phyloP scores from a whole-genome alignment of 2,113 vertebrate genomes.

The Hemichromis elongatus region DNA sequence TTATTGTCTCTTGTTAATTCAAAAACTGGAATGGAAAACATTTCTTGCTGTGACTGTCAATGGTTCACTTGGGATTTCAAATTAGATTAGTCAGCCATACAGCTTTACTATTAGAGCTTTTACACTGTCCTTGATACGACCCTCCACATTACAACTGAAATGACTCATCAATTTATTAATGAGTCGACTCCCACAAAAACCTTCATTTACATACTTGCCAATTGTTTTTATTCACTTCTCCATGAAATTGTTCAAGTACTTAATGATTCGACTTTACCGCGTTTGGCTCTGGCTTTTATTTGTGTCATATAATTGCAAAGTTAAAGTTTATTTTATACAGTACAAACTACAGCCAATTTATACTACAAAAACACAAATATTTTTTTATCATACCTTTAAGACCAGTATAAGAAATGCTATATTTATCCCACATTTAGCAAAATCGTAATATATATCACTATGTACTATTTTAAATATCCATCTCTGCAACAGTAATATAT shows the following conservation, averaged over 20 bases:
- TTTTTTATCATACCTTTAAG: too few species aligned
- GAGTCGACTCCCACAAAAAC: background rate
- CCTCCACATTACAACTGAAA: background rate
- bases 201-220: background rate
- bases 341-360: background rate
- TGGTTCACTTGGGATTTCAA: background rate
- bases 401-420: background rate
- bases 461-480: background rate
- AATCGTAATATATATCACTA: background rate
- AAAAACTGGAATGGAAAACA: constrained; percentile 25
- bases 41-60: constrained; percentile 35
- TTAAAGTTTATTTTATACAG: background rate
- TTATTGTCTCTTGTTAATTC: constrained; percentile 50
- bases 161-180: background rate
- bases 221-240: background rate
- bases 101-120: background rate
- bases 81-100: constrained; percentile 19
- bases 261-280: background rate
- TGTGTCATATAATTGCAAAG: background rate
- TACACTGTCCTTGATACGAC: background rate
- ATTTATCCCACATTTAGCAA: background rate
- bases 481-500: background rate
- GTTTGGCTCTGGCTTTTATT: background rate
- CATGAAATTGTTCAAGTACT: background rate
- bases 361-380: background rate